phyloP scores from a whole-genome alignment of 2,888 invertebrate genomes.

The Hylaea fasciaria region DNA sequence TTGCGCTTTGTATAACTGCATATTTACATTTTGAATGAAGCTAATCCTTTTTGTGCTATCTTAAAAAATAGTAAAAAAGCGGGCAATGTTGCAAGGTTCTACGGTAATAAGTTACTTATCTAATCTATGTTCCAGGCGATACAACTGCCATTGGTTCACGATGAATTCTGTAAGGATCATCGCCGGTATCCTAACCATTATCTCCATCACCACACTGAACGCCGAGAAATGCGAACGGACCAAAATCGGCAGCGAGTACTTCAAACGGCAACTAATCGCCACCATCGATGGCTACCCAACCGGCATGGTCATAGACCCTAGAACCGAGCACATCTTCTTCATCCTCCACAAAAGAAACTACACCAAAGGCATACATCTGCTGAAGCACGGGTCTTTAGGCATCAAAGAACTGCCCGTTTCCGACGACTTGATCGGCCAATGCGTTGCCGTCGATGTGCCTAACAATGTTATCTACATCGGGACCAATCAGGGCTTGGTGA shows the following conservation, averaged over 20 bases:
- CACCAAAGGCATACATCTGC: slow-evolving; percentile 73
- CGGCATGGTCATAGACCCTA: slow-evolving; percentile 70
- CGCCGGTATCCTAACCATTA: slow-evolving; percentile 39
- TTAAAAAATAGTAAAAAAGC: too few relatives aligned
- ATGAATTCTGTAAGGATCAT: slow-evolving; percentile 51
- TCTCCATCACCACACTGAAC: slow-evolving; percentile 41
- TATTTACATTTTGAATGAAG: too few relatives aligned
- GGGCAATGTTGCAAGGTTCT: too few relatives aligned
- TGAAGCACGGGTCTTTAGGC: slow-evolving; percentile 73
- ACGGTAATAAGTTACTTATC: too few relatives aligned
- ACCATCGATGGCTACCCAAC: slow-evolving; percentile 76
- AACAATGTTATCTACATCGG: slow-evolving; percentile 72
- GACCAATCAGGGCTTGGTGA: slow-evolving; percentile 74
- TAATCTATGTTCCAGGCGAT: too few relatives aligned
- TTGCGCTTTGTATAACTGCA: too few relatives aligned
- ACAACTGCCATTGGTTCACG: slow-evolving; percentile 57
- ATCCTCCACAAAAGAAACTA: slow-evolving; percentile 76
- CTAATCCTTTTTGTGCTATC: too few relatives aligned
- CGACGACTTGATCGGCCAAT: slow-evolving; percentile 73
- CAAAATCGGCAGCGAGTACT: slow-evolving; percentile 72
- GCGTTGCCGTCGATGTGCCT: slow-evolving; percentile 64
- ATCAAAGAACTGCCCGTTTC: slow-evolving; percentile 70
- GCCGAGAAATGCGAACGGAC: slow-evolving; percentile 71
- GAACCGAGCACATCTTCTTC: slow-evolving; percentile 75
- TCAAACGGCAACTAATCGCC: slow-evolving; percentile 73